Evolutionary conservation across 2,797 vertebrate genomes (phyloP), one percentile per base, ranked within the genome.

Genomic region (Sciurus carolinensis): DNA sequence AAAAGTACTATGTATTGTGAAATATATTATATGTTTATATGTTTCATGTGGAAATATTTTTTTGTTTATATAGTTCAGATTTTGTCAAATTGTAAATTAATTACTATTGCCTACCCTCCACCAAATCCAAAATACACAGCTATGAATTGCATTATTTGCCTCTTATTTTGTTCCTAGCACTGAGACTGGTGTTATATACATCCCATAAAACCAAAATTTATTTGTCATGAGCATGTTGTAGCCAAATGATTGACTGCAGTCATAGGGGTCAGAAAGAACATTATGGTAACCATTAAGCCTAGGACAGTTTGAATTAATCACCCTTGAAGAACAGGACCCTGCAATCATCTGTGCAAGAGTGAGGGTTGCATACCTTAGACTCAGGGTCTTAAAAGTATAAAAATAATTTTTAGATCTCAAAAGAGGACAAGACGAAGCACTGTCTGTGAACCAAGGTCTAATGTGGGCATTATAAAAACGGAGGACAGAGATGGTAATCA

Each of bases 61-160:
- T 86, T 6, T 39, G 66, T 50, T 93, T 72, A 42, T 3, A 1
- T 50, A 87, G 24, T 1, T 90, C 33, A 71, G 4, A 71, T 17
- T 67, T 7, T 44, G 42, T 77, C 47, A 96, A 93, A 36, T 8
- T 33, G 33, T 52, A 86, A 47, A 42, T 64, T 59, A 88, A 24
- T 42, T 85, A 44, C 22, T 17, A 12, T 17, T 52, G 7, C 13
- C 22, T n/a, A 0, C 1, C 8, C 4, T 13, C 1, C 2, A 1
- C 3, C 0, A 69, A 80, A 47, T 39, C 3, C 0, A 69, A 80
- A 47, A 47, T 72, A 54, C 13, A 6, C 47, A 86, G 3, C 14
- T 87, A n/a, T 72, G 15, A 71, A 33, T 15, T 64, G 7, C 39
- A 64, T 39, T 75, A 1, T 42, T 26, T 80, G 5, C 18, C 20